Evolutionary conservation across 1,140 invertebrate genomes (phyloP), one percentile per base, ranked within the genome.

Genomic region (Camponotus floridanus): DNA sequence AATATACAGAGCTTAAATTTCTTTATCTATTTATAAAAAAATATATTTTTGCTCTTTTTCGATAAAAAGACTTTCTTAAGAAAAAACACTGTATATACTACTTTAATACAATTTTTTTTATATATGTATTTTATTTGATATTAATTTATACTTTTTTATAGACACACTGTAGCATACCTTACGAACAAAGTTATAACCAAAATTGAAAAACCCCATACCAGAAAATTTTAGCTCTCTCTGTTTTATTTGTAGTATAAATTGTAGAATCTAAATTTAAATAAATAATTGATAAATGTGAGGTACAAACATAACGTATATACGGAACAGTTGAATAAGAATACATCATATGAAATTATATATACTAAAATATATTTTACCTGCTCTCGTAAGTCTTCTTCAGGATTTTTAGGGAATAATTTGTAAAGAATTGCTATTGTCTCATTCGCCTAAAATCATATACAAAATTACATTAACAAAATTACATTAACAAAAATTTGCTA

Each of bases 201-300:
- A 62, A 3, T 45, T 31, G 42, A 61, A 45, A 33, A 64, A n/a
- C 13, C 36, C 74, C 36, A 62, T 31, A 21, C 74, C 74, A 48
- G 68, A 51, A 57, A 76, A 48, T 76, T 45, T 76, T 13, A 64
- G 5, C 15, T 62, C 39, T 2, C 36, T 45, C 15, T 64, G 59
- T 39, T 45, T 76, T 76, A 76, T 42, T 76, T 76, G 74, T 33
- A 48, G 0, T 64, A 45, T 76, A 76, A 76, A 76, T 64, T 76
- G 74, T n/a, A 76, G 13, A 48, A 26, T 33, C 74, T 76, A 42
- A 26, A 26, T 26, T 26, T 26, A 26, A 26, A 73, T 18, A 3
- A 33, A 73, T n/a, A n/a, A 33, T 55, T 11, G 4, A 18, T 71
- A 33, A 48, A 55, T 57, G 4, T 21, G n/a, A 73, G 8, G 36